A percentile compares a stretch with the other conserved stretches of the same genome.
These are phyloP conservation scores for Penaeus japonicus DNA, from an alignment of 1,140 invertebrate genomes.

Conservation along the genomic window DNA sequence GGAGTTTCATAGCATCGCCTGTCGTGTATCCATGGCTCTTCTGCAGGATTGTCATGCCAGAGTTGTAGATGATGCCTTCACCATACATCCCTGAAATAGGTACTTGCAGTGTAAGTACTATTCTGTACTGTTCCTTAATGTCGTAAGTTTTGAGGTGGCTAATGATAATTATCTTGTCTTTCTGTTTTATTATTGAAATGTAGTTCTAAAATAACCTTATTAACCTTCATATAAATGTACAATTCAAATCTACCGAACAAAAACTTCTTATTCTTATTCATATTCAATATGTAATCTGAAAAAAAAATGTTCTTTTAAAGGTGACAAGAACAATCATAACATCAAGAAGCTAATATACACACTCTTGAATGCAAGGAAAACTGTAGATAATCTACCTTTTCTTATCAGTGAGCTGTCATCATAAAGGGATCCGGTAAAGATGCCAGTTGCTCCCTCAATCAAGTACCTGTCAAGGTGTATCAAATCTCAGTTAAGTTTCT, in stretches of 20 bases:
- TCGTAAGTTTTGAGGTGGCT: background rate
- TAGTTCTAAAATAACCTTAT: background rate
- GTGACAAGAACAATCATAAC: background rate
- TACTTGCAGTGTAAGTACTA: background rate
- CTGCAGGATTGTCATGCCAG: slow-evolving; percentile 58
- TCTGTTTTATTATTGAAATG: background rate
- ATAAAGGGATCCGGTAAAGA: slow-evolving; percentile 63
- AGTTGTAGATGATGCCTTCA: slow-evolving; percentile 49
- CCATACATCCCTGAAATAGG: slow-evolving; percentile 56
- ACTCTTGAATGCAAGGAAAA: background rate
- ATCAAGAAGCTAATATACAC: background rate
- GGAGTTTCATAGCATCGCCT: slow-evolving; percentile 44
- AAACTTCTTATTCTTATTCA: too few species aligned
- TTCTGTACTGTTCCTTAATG: background rate
- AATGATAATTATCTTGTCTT: background rate
- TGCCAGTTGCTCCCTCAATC: slow-evolving; percentile 62
- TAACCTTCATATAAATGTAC: too few species aligned
- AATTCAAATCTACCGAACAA: too few species aligned
- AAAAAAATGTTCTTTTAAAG: background rate
- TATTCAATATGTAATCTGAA: too few species aligned
- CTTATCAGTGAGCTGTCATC: slow-evolving; percentile 59
- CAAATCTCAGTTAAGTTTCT: background rate
- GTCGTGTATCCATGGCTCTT: slow-evolving; percentile 60
- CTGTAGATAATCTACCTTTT: slow-evolving; percentile 29
- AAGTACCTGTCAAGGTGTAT: slow-evolving; percentile 59